phyloP scores from a whole-genome alignment of 2,797 vertebrate genomes.

The Melanotaenia parkinsoni region DNA sequence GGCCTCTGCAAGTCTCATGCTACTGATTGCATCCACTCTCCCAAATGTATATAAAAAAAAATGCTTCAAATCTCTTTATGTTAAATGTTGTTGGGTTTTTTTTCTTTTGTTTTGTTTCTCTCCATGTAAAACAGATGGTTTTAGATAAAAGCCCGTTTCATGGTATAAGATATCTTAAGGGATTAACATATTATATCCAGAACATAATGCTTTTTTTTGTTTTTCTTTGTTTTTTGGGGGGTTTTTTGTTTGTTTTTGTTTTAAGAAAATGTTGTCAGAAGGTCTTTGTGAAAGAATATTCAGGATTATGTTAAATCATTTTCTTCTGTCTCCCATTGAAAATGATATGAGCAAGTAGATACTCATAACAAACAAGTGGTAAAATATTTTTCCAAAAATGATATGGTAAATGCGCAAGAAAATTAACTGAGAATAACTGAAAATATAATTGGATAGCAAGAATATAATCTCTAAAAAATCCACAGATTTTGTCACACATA shows the following conservation, averaged over 20 bases:
- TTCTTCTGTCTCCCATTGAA: not conserved
- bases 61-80: conserved; percentile 66
- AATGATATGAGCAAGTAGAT: not conserved
- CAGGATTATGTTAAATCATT: not conserved
- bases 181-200: conserved; percentile 12
- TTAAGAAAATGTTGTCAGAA: not conserved
- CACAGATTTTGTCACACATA: not conserved
- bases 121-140: conserved; percentile 52
- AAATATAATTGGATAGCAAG: not conserved
- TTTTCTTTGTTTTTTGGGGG: not conserved
- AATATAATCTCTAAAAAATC: not conserved
- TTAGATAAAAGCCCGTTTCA: conserved; percentile 25
- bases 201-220: not conserved
- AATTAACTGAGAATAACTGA: not conserved
- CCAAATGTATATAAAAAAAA: conserved; percentile 65
- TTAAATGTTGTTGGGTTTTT: not conserved
- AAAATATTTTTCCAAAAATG: not conserved
- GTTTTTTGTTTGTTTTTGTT: too few relatives aligned
- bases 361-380: not conserved
- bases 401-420: not conserved
- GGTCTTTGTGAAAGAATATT: not conserved
- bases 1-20: conserved; percentile 74
- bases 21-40: conserved; percentile 79
- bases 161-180: conserved; percentile 5
- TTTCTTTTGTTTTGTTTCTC: conserved; percentile 33